A percentile compares a stretch with the other conserved stretches of the same genome.
phyloP scores from a whole-genome alignment of 2,888 invertebrate species.

The Therioaphis trifolii region DNA sequence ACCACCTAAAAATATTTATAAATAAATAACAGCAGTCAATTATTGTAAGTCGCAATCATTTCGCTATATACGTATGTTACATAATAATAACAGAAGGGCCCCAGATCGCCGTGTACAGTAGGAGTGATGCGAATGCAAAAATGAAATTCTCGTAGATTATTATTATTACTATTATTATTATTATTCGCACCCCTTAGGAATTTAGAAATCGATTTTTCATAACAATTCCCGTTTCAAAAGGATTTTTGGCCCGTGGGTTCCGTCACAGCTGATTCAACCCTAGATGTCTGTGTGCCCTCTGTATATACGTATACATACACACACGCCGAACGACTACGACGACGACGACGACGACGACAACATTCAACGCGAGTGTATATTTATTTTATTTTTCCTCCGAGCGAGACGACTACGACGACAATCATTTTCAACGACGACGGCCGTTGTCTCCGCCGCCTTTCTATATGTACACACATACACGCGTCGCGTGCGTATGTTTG shows the following conservation, averaged over 20 bases:
- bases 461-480: neutral
- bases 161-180: neutral
- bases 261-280: constrained; percentile 40
- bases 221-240: constrained; percentile 6
- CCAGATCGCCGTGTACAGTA: too few species aligned
- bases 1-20: too few species aligned
- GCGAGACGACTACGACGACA: constrained; percentile 18
- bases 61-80: too few species aligned
- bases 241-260: constrained; percentile 29
- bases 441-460: neutral
- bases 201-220: constrained; percentile 12
- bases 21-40: too few species aligned
- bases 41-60: too few species aligned
- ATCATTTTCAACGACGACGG: constrained; percentile 12
- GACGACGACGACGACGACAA: neutral
- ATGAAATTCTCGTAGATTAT: neutral
- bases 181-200: neutral
- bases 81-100: too few species aligned
- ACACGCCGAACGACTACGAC: too few species aligned
- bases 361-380: constrained; percentile 28
- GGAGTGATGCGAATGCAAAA: too few species aligned
- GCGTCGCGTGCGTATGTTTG: too few species aligned
- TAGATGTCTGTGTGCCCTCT: neutral
- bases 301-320: neutral
- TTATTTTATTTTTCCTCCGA: constrained; percentile 37